Percentiles rank a stretch among this genome's conserved stretches.
These are phyloP conservation scores for Thaumetopoea pityocampa DNA, from an alignment of 1,140 invertebrate species.

Conservation along the genomic window DNA sequence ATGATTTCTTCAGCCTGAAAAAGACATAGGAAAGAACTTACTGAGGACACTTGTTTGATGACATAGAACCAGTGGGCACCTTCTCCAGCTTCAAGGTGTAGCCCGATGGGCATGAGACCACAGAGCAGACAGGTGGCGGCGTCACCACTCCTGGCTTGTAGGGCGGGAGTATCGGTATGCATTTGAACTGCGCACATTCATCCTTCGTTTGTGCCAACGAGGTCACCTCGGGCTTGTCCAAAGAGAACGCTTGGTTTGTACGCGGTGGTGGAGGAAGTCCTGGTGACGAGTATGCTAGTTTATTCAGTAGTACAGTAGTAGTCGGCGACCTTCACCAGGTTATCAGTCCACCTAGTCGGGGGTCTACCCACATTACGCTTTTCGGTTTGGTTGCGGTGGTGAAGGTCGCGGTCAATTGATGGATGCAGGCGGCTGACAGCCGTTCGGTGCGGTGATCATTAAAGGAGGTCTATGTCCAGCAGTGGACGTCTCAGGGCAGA, in stretches of 20 bases:
- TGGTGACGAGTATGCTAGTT: neutral
- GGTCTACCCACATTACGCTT: no score
- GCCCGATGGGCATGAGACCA: slow-evolving; percentile 76
- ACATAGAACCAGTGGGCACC: slow-evolving; percentile 31
- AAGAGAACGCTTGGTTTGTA: slow-evolving; percentile 42
- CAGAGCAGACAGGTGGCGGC: slow-evolving; percentile 65
- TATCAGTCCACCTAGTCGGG: no score
- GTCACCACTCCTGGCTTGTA: slow-evolving; percentile 26
- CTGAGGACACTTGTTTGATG: slow-evolving; percentile 63
- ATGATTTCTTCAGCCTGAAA: no score
- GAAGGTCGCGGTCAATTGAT: no score
- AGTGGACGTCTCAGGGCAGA: no score
- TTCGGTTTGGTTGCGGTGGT: no score
- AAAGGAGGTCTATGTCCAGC: no score
- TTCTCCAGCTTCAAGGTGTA: slow-evolving; percentile 72
- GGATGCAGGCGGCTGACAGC: no score
- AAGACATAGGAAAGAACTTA: slow-evolving; percentile 35
- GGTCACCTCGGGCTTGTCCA: slow-evolving; percentile 36
- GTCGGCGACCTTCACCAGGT: no score
- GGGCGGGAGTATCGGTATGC: slow-evolving; percentile 63
- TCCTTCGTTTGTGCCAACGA: slow-evolving; percentile 25
- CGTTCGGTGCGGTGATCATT: no score
- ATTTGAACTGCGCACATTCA: slow-evolving; percentile 76
- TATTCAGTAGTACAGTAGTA: no score
- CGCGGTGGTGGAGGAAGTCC: slow-evolving; percentile 25